These are phyloP conservation scores for Kryphioiulus occultus DNA, from an alignment of 2,888 invertebrate species.

Conservation along the genomic window DNA sequence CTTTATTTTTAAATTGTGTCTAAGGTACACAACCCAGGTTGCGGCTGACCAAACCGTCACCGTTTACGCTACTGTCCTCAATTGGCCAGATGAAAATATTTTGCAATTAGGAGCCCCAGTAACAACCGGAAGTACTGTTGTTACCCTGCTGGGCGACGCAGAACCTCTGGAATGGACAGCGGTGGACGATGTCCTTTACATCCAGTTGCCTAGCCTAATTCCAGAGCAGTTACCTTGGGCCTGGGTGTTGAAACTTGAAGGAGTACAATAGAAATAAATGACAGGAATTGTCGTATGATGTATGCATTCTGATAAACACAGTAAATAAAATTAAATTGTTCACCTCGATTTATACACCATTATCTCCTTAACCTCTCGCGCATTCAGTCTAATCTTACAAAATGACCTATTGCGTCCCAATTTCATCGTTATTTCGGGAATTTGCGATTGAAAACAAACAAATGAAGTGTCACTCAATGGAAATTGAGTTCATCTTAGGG, in stretches of 20 bases:
- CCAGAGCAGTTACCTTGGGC: conserved; percentile 50
- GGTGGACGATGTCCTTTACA: background rate
- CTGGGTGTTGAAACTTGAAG: conserved; percentile 53
- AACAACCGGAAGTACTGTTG: conserved; percentile 59
- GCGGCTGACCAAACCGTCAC: conserved; percentile 50
- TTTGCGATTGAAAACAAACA: background rate
- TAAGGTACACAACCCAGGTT: conserved; percentile 58
- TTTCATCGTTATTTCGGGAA: background rate
- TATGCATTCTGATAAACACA: too few relatives aligned
- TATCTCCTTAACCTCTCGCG: background rate
- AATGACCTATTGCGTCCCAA: background rate
- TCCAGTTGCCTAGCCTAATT: conserved; percentile 43
- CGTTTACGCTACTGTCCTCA: conserved; percentile 74
- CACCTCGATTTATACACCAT: too few relatives aligned
- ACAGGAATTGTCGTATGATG: too few relatives aligned
- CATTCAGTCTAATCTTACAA: background rate
- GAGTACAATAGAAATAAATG: conserved; percentile 24
- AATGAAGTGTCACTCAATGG: background rate
- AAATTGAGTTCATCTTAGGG: background rate
- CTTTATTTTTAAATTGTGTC: too few relatives aligned
- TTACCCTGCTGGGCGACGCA: conserved; percentile 68
- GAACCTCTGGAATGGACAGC: conserved; percentile 57
- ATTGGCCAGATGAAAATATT: conserved; percentile 72
- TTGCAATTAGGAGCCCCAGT: conserved; percentile 66
- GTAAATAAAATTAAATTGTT: too few relatives aligned